A percentile compares a stretch with the other conserved stretches of the same genome.
Conservation (phyloP, 2,797 vertebrate species). For the Champsocephalus gunnari region DNA sequence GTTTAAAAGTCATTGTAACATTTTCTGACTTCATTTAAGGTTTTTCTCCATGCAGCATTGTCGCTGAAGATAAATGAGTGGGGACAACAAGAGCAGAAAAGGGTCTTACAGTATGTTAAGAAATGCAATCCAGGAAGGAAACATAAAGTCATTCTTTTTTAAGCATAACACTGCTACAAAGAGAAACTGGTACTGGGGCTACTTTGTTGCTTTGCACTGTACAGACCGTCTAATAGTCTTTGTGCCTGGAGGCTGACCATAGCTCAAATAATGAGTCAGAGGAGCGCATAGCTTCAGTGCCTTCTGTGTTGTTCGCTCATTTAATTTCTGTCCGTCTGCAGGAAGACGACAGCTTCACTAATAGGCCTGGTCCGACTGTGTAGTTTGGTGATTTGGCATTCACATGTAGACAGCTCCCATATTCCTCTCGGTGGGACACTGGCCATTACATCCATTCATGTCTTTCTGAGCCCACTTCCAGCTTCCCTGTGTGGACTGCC, state of each 20-base stretch:
- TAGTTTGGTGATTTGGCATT: constrained; percentile 58
- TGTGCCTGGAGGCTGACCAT: constrained; percentile 44
- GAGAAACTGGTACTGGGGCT: constrained; percentile 33
- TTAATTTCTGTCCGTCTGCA: constrained; percentile 47
- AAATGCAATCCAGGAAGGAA: constrained; percentile 15
- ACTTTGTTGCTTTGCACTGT: constrained; percentile 47
- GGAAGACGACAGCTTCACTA: constrained; percentile 32
- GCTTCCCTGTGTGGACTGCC: constrained; percentile 49
- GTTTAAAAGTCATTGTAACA: constrained; percentile 21
- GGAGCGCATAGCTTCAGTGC: constrained; percentile 25
- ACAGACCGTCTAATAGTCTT: constrained; percentile 41
- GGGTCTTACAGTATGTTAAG: background rate
- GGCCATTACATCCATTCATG: constrained; percentile 59
- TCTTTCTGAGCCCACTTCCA: constrained; percentile 46
- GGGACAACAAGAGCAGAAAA: constrained; percentile 5
- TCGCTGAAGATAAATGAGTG: constrained; percentile 20
- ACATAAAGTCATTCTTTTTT: constrained; percentile 33
- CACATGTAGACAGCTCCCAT: constrained; percentile 59
- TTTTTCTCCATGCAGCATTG: background rate
- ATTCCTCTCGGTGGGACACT: constrained; percentile 57
- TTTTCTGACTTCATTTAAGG: background rate
- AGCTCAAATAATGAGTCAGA: constrained; percentile 51
- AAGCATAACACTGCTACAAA: constrained; percentile 17
- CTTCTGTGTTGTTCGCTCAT: background rate
- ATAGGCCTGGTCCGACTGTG: constrained; percentile 57